Evolutionary conservation across 2,113 vertebrate species (phyloP), one percentile per base, ranked within the genome.

Genomic region (Clupea harengus): DNA sequence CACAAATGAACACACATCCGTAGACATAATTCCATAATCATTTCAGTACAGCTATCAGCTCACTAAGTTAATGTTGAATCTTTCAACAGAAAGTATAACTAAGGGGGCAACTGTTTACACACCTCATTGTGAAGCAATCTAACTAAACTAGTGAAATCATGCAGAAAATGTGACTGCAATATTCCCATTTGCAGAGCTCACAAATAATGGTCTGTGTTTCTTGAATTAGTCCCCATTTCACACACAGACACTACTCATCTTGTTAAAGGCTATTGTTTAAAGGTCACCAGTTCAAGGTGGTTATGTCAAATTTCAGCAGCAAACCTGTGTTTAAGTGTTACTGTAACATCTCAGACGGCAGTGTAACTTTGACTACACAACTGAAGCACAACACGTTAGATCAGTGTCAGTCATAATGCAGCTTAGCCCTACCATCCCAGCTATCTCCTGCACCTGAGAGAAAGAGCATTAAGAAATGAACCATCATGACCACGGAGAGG

Each of bases 361-460:
- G 25, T 4, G 39, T 15, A 39, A 32, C 10, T 28, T 78, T 32
- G 10, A 78, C 13, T 2, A 6, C 13, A 78, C 17, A 15, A 17
- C 64, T 28, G 2, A 67, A 67, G n/a, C 39, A 5, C 28, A 78
- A 4, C 72, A 78, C 5, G 25, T n/a, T 81, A 83, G 87, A 45
- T 81, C 89, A 47, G 96, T 39, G 28, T 44, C 72, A 39, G 72
- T 39, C 72, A 15, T 28, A 39, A 78, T 78, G 72, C 72, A 78
- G 28, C 10, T 13, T 72, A 72, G 10, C 28, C 96, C 88, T 97
- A 97, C 97, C 97, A 94, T 97, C 96, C 96, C 97, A 97, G 92
- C 94, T 96, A 90, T 97, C 96, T 92, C 96, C 96, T 91, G 95
- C 96, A 95, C 96, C 97, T 97, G 95, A 89, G 92, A 57, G 92